Evolutionary conservation across 2,888 invertebrate genomes (phyloP), one percentile per base, ranked within the genome.

Genomic region (Himalopsyche tibetana): DNA sequence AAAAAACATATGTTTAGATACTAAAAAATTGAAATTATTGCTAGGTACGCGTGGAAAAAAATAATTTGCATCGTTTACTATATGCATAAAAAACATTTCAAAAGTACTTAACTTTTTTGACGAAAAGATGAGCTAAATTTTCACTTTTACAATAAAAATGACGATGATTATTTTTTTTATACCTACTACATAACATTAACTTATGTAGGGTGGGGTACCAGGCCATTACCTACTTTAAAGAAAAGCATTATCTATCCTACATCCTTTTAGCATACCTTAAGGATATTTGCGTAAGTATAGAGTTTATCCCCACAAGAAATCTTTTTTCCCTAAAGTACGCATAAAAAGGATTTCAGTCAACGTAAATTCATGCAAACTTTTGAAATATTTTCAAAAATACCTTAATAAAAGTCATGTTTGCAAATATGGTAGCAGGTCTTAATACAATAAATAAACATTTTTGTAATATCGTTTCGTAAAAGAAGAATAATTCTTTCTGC

Each of bases 231-330:
- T 74, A 15, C 74, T 74, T 36, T 74, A 74, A 74, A 63, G 63
- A 63, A 74, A 74, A 5, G 74, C 74, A 74, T 74, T 74, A 74
- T 74, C 74, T 36, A 74, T 28, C 28, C 36, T 74, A 74, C 74
- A 74, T 74, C 28, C 36, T 74, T 74, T 74, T 74, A 74, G 28
- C 74, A 74, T 74, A 74, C 74, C 74, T 74, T 36, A 74, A 74
- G 74, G 15, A 74, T 74, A 74, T 74, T 74, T 74, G 74, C 74
- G 74, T 74, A 74, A 74, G 36, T 74, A 74, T 74, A 12, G 38
- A 38, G 74, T 74, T 36, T 74, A 74, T 74, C 15, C 74, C 36
- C 74, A 12, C 15, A 36, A 74, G 28, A 63, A 74, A 36, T 74
- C 74, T 74, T 74, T 74, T 74, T 74, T 12, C 63, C 56, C 19